Evolutionary conservation across 2,888 invertebrate genomes (phyloP), one percentile per base, ranked within the genome.

Genomic region (Acronicta leporina): DNA sequence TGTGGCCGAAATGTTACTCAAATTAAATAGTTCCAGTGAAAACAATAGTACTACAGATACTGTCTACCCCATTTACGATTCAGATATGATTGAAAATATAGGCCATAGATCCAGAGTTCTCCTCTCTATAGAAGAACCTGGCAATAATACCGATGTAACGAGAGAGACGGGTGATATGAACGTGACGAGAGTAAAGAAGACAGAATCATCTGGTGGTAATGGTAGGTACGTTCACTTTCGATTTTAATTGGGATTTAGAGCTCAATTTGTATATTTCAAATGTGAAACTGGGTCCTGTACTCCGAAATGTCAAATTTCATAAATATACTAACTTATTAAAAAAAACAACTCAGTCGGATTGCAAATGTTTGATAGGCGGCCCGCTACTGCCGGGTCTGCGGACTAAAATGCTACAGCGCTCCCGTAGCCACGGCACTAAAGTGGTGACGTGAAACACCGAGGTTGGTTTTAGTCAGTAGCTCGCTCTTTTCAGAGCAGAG

Each of bases 31-130:
- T 2, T 9, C 41, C 5, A 51, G 49, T 14, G 14, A n/a, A 5
- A 25, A 14, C 0, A 56, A 45, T 0, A 57, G 9, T 11, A 53
- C 60, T 2, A 41, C 58, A 7, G 68, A 79, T 0, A 15, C 75
- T 2, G 33, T 51, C 0, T 83, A 82, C 52, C 85, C 87, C 1
- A 42, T 70, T 9, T 87, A 87, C 43, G 86, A 87, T 56, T 68
- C 83, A 0, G 87, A 88, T 10, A 86, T 87, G 80, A 75, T 87
- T 13, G 86, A 87, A 1, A 90, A 90, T 40, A 86, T 88, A 9
- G 86, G 84, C 0, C 85, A 88, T 41, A 85, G 85, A 67, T 91
- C 92, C 0, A 86, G 92, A 69, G 82, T 84, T 0, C 66, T 92
- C 0, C 60, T 92, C 45, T 82, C 90, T 2, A 14, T 89, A 20